These are phyloP conservation scores for Glaucomys volans DNA, from an alignment of 2,113 vertebrate species.

Conservation along the genomic window DNA sequence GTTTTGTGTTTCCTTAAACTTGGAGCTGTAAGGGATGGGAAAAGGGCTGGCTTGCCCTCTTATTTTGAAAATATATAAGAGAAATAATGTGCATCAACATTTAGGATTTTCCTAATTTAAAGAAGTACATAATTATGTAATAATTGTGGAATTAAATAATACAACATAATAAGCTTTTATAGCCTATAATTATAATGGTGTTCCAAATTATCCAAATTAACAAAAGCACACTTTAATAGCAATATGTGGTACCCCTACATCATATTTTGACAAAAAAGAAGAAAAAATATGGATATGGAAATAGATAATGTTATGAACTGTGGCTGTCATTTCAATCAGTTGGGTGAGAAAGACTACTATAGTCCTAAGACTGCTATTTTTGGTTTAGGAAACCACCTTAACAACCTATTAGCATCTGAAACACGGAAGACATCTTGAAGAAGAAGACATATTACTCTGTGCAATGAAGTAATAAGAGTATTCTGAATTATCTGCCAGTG, in stretches of 20 bases:
- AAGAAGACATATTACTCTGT: not conserved
- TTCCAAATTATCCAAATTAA: not conserved
- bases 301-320: not conserved
- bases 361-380: not conserved
- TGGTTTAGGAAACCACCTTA: not conserved
- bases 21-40: not conserved
- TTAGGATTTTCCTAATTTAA: conserved; percentile 15
- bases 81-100: not conserved
- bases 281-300: too few relatives aligned
- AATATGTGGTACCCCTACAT: not conserved
- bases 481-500: not conserved
- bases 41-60: not conserved
- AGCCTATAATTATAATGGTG: not conserved
- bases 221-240: not conserved
- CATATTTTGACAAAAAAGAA: not conserved
- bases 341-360: not conserved
- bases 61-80: not conserved
- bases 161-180: not conserved
- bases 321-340: not conserved
- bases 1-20: not conserved
- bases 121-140: not conserved
- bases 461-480: not conserved
- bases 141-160: not conserved
- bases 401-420: not conserved
- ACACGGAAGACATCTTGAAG: not conserved